Conservation (phyloP, 1,140 invertebrate genomes). For the Drosophila mojavensis region DNA sequence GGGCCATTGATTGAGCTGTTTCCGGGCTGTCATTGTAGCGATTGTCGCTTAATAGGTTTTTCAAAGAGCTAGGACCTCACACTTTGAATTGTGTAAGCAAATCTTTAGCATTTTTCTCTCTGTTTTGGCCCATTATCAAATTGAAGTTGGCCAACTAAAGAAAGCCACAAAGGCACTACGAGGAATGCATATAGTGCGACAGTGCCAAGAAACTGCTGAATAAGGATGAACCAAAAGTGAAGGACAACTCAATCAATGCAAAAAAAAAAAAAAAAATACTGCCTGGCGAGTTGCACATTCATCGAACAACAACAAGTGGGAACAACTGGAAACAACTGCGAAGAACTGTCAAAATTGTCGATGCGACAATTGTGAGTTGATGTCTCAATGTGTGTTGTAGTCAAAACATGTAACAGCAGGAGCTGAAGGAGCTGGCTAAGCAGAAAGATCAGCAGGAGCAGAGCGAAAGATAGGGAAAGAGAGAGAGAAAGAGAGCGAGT, state of each 20-base stretch:
- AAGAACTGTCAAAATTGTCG: constrained; percentile 61
- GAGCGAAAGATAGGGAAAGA: not conserved
- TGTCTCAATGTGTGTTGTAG: constrained; percentile 65
- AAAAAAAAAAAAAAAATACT: constrained; percentile 21
- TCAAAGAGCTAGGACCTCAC: constrained; percentile 26
- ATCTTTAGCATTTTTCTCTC: constrained; percentile 2
- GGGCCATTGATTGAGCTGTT: constrained; percentile 42
- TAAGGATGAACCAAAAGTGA: constrained; percentile 7
- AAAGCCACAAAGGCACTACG: constrained; percentile 31
- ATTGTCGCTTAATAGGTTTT: constrained; percentile 12
- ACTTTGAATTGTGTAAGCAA: constrained; percentile 18
- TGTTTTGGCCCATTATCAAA: constrained; percentile 10
- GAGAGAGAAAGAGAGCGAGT: not conserved
- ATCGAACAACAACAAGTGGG: constrained; percentile 11
- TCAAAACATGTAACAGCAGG: constrained; percentile 50
- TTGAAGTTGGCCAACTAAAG: constrained; percentile 23
- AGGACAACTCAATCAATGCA: constrained; percentile 75
- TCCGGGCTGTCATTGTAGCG: constrained; percentile 30
- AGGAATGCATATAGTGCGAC: constrained; percentile 18
- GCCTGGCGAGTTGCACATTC: constrained; percentile 46
- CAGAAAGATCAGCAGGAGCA: not conserved
- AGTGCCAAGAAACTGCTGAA: constrained; percentile 26
- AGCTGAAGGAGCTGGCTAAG: not conserved
- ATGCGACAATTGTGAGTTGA: constrained; percentile 46
- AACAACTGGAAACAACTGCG: constrained; percentile 16